These are phyloP conservation scores for Botia almorhae DNA, from an alignment of 2,797 vertebrate genomes.

Conservation along the genomic window DNA sequence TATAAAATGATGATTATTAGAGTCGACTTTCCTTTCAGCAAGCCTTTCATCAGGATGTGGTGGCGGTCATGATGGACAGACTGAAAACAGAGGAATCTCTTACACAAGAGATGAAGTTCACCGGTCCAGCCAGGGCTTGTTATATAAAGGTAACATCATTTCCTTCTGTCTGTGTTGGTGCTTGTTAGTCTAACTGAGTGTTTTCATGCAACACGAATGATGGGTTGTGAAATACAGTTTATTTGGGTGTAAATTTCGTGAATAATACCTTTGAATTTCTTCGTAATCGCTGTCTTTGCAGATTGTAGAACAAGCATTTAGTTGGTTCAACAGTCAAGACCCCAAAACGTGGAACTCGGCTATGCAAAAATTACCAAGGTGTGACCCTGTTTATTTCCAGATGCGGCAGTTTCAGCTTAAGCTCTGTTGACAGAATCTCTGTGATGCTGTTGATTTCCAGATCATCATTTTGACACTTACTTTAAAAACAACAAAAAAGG, in stretches of 20 bases:
- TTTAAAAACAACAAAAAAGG: too few species aligned
- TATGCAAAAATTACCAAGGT: constrained; percentile 81
- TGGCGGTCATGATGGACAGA: constrained; percentile 72
- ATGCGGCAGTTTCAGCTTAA: not conserved
- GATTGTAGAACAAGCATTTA: constrained; percentile 83
- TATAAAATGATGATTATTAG: not conserved
- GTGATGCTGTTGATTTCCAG: not conserved
- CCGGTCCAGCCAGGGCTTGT: constrained; percentile 66
- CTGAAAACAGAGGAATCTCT: constrained; percentile 71
- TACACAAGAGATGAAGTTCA: constrained; percentile 64
- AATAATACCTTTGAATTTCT: not conserved
- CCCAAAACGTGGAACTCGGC: constrained; percentile 80
- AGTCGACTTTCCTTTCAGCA: constrained; percentile 65
- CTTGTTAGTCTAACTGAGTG: too few species aligned
- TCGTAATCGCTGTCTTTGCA: constrained; percentile 59
- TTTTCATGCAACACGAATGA: not conserved
- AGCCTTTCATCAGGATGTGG: constrained; percentile 77
- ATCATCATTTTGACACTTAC: not conserved
- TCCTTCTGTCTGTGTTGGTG: not conserved
- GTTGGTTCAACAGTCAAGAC: constrained; percentile 81
- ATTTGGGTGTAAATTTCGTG: not conserved
- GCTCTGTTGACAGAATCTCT: not conserved
- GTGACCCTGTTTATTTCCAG: constrained; percentile 9
- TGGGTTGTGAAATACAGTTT: not conserved
- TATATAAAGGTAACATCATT: constrained; percentile 74